A percentile compares a stretch with the other conserved stretches of the same genome.
These are phyloP conservation scores for Cisticola juncidis DNA, from an alignment of 2,113 vertebrate species.

Conservation along the genomic window DNA sequence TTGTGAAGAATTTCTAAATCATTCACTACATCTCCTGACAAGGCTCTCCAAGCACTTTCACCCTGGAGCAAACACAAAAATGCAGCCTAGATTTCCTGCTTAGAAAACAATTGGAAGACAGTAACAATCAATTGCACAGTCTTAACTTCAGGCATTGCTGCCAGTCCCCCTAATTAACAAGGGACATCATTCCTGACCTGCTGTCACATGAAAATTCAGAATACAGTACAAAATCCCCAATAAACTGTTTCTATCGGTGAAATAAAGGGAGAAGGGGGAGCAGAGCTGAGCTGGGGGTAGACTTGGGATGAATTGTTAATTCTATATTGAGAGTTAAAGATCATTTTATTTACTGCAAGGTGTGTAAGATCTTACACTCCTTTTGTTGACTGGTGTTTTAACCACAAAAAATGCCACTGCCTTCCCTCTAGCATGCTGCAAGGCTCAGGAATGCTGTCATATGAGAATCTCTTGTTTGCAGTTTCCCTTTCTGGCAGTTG, in stretches of 20 bases:
- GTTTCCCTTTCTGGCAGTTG: background rate
- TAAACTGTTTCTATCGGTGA: background rate
- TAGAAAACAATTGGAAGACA: background rate
- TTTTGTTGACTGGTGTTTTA: background rate
- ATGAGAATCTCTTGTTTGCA: background rate
- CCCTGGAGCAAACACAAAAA: background rate
- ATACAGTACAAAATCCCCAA: background rate
- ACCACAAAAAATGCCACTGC: background rate
- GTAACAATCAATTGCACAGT: background rate
- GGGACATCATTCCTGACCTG: background rate
- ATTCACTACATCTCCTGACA: background rate
- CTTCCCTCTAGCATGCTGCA: background rate
- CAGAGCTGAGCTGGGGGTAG: background rate
- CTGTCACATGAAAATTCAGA: background rate
- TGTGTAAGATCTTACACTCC: background rate
- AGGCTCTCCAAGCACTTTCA: background rate
- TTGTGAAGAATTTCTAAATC: background rate
- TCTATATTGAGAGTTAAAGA: background rate
- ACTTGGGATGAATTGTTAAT: background rate
- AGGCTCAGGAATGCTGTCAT: background rate
- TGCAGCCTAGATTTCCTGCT: background rate
- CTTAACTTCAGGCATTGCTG: background rate
- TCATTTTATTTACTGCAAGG: background rate
- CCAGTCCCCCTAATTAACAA: background rate
- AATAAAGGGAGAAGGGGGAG: background rate